Base-by-base conservation (phyloP, 2,888 invertebrate genomes). In the Orthosia incerta region DNA sequence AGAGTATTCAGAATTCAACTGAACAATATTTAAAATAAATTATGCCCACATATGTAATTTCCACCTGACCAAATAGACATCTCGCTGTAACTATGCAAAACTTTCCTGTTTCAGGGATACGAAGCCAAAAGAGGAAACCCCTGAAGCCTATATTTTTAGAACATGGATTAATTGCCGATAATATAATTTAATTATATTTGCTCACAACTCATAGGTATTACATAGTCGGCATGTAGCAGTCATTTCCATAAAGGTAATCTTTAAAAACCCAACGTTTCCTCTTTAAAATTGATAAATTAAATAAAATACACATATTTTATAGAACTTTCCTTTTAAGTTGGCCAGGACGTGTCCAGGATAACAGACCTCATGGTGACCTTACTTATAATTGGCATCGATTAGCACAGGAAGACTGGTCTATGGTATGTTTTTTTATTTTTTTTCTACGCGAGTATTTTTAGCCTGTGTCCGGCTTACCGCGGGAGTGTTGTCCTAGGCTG, bases 341-440 rank as follows among this genome's bases (percentile, higher is more conserved):
- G 3, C 13, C 57, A 57, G 75, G 84, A 81, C 55, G 15, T 56
- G 20, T 62, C 56, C 79, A 39, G 61, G 51, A 56, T 59, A 51
- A 2, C 67, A n/a, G 13, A 16, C 9, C 5, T 26, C 51, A 71
- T 76, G 75, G 85, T 13, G 50, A 78, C 67, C 70, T 65, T 89
- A 90, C 87, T 84, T 89, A 93, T 95, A 95, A 95, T 95, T 95
- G 94, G 92, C 93, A 93, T 93, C 95, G 95, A 95, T 95, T 95
- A 95, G 94, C 95, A 94, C 94, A 94, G 95, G 95, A 95, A 95
- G 94, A 93, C 94, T 92, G 93, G 93, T 86, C 86, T 86, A 79
- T 76, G 78, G 74, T 16, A 4, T 18, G 65, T 65, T 89, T 91
- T 90, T 86, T 89, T n/a, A n/a, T 87, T 88, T 93, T 92, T 90